Conservation (phyloP, 2,797 vertebrate genomes). For the Danio tinwini region DNA sequence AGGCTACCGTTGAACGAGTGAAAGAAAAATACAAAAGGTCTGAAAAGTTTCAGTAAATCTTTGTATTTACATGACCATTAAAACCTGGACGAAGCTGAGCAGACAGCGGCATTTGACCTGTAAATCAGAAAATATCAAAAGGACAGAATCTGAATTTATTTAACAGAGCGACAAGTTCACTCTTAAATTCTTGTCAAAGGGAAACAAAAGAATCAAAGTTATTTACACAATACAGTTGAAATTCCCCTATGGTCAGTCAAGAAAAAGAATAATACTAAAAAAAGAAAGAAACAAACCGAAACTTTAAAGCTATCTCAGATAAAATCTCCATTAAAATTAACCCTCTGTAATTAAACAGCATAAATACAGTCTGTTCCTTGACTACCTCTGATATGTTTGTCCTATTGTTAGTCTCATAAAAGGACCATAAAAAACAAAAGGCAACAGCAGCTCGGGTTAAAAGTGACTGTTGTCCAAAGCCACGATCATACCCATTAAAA, state of each 20-base stretch:
- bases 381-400: constrained; percentile 78
- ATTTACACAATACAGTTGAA: constrained; percentile 70
- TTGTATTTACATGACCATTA: constrained; percentile 73
- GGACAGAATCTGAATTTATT: constrained; percentile 60
- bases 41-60: constrained; percentile 59
- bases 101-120: constrained; percentile 54
- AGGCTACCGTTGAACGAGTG: constrained; percentile 57
- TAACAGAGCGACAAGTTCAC: constrained; percentile 58
- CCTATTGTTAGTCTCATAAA: constrained; percentile 70
- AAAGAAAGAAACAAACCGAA: constrained; percentile 51
- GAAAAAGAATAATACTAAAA: constrained; percentile 23
- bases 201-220: constrained; percentile 63
- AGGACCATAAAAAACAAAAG: constrained; percentile 77
- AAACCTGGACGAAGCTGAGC: constrained; percentile 53
- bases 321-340: constrained; percentile 69
- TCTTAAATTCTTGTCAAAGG: constrained; percentile 70
- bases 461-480: constrained; percentile 75
- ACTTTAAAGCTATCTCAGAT: constrained; percentile 78
- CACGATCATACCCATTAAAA: constrained; percentile 63
- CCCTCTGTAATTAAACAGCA: constrained; percentile 68
- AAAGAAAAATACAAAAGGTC: constrained; percentile 71
- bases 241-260: constrained; percentile 29
- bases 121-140: constrained; percentile 65
- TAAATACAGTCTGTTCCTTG: constrained; percentile 64
- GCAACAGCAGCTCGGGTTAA: constrained; percentile 80